A percentile compares a stretch with the other conserved stretches of the same genome.
Evolutionary conservation across 1,140 invertebrate genomes (phyloP).

Genomic region (Chlorops oryzae): DNA sequence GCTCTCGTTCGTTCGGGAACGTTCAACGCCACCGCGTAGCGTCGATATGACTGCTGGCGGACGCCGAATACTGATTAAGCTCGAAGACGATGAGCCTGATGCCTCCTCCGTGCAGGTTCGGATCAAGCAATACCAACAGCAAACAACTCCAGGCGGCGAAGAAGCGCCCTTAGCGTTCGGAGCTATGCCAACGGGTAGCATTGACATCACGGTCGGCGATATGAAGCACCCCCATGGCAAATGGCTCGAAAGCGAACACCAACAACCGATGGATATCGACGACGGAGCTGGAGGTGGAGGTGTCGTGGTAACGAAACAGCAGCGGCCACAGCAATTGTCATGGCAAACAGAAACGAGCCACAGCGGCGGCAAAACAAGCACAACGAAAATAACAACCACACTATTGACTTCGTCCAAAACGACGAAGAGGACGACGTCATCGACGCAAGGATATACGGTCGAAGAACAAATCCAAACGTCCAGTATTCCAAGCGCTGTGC

Average conservation of each 20-base stretch:
- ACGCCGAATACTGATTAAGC: constrained; percentile 34
- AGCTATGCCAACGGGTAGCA: constrained; percentile 42
- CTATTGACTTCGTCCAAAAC: too few species aligned
- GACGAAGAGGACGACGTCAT: constrained; percentile 10
- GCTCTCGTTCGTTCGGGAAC: too few species aligned
- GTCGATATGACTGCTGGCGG: constrained; percentile 42
- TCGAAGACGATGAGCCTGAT: constrained; percentile 34
- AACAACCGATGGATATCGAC: constrained; percentile 9
- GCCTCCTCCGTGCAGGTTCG: constrained; percentile 28
- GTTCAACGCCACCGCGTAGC: constrained; percentile 34
- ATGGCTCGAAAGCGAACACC: not conserved
- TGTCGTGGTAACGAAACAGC: constrained; percentile 17
- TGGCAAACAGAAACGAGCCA: constrained; percentile 34
- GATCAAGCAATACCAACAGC: constrained; percentile 22
- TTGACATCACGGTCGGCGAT: constrained; percentile 46
- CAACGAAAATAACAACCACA: constrained; percentile 29
- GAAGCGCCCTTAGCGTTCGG: constrained; percentile 8
- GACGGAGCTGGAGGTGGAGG: not conserved
- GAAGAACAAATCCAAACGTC: constrained; percentile 6
- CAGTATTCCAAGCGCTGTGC: too few species aligned
- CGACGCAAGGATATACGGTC: constrained; percentile 15
- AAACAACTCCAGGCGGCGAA: constrained; percentile 1
- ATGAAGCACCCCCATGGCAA: too few species aligned
- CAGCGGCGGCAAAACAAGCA: constrained; percentile 41
- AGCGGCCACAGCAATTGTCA: constrained; percentile 30